phyloP scores from a whole-genome alignment of 2,888 invertebrate species.

The Bhutanitis thaidina region DNA sequence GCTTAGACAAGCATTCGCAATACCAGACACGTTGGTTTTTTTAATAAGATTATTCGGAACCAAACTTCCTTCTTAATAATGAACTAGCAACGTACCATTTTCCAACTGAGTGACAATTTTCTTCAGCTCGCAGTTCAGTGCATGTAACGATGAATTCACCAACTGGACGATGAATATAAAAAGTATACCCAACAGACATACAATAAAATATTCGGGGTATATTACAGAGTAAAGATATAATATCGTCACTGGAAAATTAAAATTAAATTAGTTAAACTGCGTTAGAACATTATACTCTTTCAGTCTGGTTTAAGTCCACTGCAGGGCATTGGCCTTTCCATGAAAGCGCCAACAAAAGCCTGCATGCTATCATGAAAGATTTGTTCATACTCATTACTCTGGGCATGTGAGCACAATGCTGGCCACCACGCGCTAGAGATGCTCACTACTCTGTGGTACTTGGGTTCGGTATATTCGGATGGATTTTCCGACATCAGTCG shows the following conservation, averaged over 20 bases:
- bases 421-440: too few relatives aligned
- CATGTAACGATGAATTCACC: background rate
- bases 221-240: background rate
- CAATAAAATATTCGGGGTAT: background rate
- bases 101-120: background rate
- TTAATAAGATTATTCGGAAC: background rate
- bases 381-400: too few relatives aligned
- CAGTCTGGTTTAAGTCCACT: too few relatives aligned
- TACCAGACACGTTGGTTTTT: background rate
- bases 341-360: too few relatives aligned
- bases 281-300: too few relatives aligned
- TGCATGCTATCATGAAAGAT: too few relatives aligned
- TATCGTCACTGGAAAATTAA: slow-evolving; percentile 1
- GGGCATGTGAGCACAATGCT: too few relatives aligned
- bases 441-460: too few relatives aligned
- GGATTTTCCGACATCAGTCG: too few relatives aligned
- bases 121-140: slow-evolving; percentile 1
- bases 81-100: background rate
- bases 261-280: background rate
- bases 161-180: background rate
- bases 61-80: background rate
- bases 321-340: too few relatives aligned
- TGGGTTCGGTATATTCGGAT: too few relatives aligned
- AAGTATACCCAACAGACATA: background rate
- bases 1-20: too few relatives aligned